phyloP scores from a whole-genome alignment of 2,797 vertebrate genomes.

The Anisognathus igniventris region DNA sequence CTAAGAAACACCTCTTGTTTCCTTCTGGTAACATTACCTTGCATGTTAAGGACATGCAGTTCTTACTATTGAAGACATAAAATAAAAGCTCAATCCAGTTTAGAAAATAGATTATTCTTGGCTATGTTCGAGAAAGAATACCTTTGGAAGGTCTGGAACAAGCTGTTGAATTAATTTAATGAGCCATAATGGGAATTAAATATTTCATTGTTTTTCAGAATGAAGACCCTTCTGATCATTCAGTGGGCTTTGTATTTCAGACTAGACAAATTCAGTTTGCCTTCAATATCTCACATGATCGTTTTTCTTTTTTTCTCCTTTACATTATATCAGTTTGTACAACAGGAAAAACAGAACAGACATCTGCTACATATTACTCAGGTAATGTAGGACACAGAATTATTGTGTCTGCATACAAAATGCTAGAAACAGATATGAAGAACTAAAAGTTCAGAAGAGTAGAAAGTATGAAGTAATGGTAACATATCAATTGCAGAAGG shows the following conservation, averaged over 20 bases:
- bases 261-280: neutral
- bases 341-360: neutral
- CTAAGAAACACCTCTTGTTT: neutral
- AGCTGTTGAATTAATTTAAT: neutral
- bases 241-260: neutral
- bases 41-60: neutral
- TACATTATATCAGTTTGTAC: neutral
- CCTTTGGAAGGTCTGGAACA: neutral
- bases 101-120: neutral
- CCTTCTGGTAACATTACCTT: neutral
- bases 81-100: neutral
- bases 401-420: conserved; percentile 21
- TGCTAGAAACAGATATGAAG: neutral
- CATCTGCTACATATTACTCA: conserved; percentile 10
- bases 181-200: neutral
- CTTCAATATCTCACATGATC: neutral
- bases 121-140: neutral
- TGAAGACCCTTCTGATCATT: neutral
- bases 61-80: neutral
- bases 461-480: neutral
- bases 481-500: neutral
- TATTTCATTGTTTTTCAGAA: neutral
- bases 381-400: neutral
- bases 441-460: neutral
- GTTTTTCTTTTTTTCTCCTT: neutral